phyloP scores from a whole-genome alignment of 2,888 invertebrate genomes.

The Drosophila aldrichi region DNA sequence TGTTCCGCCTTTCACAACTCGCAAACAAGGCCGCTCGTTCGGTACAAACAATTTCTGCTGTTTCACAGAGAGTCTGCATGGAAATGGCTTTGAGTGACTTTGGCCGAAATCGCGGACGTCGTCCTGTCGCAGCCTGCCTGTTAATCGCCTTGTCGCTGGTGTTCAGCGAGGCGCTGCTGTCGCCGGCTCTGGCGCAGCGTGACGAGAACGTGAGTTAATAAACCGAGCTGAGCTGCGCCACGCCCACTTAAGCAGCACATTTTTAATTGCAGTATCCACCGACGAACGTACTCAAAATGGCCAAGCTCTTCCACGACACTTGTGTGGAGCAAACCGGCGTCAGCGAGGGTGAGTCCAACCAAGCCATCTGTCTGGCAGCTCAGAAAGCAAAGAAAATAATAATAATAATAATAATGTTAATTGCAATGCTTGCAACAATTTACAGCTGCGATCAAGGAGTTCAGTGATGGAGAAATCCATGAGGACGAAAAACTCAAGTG shows the following conservation, averaged over 20 bases:
- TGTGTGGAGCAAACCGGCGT: slow-evolving; percentile 83
- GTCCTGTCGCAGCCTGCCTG: slow-evolving; percentile 65
- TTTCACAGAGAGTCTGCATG: slow-evolving; percentile 65
- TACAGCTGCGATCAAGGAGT: slow-evolving; percentile 84
- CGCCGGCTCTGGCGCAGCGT: slow-evolving; percentile 82
- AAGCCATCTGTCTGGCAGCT: slow-evolving; percentile 7
- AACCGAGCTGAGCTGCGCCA: slow-evolving; percentile 36
- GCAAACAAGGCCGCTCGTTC: slow-evolving; percentile 65
- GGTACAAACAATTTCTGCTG: slow-evolving; percentile 50
- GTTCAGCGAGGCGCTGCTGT: slow-evolving; percentile 66
- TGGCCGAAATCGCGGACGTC: slow-evolving; percentile 53
- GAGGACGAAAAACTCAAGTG: slow-evolving; percentile 85
- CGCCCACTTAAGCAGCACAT: slow-evolving; percentile 54
- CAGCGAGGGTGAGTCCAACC: slow-evolving; percentile 75
- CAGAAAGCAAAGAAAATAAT: neutral
- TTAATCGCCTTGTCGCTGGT: slow-evolving; percentile 80
- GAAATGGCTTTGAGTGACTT: slow-evolving; percentile 82
- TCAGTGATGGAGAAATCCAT: slow-evolving; percentile 85
- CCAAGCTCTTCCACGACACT: slow-evolving; percentile 82
- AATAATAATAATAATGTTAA: slow-evolving; percentile 23
- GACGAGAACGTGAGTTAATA: slow-evolving; percentile 82
- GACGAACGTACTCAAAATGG: slow-evolving; percentile 78
- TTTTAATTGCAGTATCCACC: slow-evolving; percentile 84
- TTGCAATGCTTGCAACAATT: slow-evolving; percentile 30
- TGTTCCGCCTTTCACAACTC: slow-evolving; percentile 70